phyloP scores from a whole-genome alignment of 2,888 invertebrate species.

The Geophilus truncorum region DNA sequence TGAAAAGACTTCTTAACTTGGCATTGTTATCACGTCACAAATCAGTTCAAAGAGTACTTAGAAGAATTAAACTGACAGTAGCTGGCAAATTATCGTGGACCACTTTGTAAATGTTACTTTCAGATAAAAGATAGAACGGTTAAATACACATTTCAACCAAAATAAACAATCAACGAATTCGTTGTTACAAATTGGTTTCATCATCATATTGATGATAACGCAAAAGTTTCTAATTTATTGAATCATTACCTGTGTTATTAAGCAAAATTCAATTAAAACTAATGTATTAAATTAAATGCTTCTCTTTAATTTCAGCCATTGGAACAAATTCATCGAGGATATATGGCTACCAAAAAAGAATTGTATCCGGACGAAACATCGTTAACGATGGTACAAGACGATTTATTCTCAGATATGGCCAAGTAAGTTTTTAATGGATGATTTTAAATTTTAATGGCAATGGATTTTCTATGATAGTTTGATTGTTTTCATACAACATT shows the following conservation, averaged over 20 bases:
- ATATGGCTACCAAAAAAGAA: not conserved
- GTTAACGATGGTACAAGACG: not conserved
- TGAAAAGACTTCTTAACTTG: too few relatives aligned
- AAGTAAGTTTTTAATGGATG: not conserved
- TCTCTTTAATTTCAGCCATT: not conserved
- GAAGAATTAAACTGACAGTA: too few relatives aligned
- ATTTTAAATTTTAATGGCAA: too few relatives aligned
- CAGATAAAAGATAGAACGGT: too few relatives aligned
- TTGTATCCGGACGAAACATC: not conserved
- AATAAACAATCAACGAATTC: too few relatives aligned
- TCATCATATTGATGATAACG: not conserved
- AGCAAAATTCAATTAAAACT: not conserved
- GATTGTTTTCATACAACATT: conserved; percentile 8
- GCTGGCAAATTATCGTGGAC: too few relatives aligned
- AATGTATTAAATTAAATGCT: not conserved
- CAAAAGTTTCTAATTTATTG: not conserved
- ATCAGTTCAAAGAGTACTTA: too few relatives aligned
- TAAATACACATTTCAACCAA: too few relatives aligned
- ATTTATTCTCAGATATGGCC: not conserved
- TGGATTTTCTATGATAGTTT: not conserved
- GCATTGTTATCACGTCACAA: too few relatives aligned
- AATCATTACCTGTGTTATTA: not conserved
- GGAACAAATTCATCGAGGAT: not conserved
- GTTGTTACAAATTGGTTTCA: not conserved
- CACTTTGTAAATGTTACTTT: too few relatives aligned